Conservation (phyloP, 2,888 invertebrate species). For the Theretra japonica region DNA sequence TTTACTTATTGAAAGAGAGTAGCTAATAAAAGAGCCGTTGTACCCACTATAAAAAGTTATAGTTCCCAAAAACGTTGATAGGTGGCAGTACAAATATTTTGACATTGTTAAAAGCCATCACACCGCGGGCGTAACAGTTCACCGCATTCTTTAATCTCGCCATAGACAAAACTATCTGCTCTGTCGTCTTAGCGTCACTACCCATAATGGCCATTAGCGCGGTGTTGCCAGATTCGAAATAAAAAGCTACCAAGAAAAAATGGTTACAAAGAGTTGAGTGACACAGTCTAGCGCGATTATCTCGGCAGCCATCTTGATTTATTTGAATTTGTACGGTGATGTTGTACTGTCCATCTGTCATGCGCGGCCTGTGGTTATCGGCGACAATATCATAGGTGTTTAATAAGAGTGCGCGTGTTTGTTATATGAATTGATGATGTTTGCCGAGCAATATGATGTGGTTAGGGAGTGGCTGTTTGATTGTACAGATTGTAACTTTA, state of each 20-base stretch:
- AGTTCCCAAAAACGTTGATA: neutral
- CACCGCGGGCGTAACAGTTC: constrained; percentile 12
- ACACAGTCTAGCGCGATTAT: constrained; percentile 69
- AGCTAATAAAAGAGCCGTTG: neutral
- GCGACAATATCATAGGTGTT: constrained; percentile 63
- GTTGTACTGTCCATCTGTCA: constrained; percentile 67
- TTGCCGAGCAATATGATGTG: constrained; percentile 30
- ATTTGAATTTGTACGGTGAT: constrained; percentile 65
- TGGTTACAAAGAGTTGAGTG: constrained; percentile 62
- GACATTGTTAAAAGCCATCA: constrained; percentile 7
- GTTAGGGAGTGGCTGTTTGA: constrained; percentile 29
- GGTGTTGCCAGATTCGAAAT: constrained; percentile 55
- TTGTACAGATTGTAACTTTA: constrained; percentile 7
- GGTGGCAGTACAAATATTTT: neutral
- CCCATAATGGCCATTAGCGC: constrained; percentile 58
- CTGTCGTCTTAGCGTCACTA: constrained; percentile 67
- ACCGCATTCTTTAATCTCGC: constrained; percentile 18
- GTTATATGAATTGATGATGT: constrained; percentile 46
- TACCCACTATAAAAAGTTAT: neutral
- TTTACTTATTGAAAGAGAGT: neutral
- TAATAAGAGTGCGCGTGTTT: constrained; percentile 43
- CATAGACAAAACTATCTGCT: constrained; percentile 40
- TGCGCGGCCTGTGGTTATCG: constrained; percentile 46
- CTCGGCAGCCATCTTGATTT: constrained; percentile 67
- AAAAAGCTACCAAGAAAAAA: constrained; percentile 50